Conservation (phyloP, 2,888 invertebrate species). For the Aspidapion aeneum region DNA sequence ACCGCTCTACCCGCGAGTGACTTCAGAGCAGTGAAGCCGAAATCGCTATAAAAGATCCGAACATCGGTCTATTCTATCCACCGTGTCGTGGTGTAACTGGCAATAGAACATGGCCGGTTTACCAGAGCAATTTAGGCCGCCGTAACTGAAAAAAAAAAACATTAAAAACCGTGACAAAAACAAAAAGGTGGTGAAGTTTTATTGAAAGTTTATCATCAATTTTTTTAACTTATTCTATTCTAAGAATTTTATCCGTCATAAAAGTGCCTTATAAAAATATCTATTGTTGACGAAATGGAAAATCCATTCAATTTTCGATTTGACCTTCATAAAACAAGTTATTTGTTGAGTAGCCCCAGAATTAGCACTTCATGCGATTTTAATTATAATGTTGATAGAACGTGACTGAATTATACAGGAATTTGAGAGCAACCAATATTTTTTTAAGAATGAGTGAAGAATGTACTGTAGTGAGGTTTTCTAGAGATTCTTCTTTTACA, state of each 20-base stretch:
- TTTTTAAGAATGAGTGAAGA: constrained; percentile 45
- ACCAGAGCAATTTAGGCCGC: background rate
- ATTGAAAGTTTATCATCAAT: background rate
- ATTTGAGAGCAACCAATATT: too few relatives aligned
- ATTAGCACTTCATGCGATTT: background rate
- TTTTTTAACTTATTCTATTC: background rate
- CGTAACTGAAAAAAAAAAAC: background rate
- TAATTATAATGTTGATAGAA: background rate
- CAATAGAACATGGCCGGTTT: background rate
- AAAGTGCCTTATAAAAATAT: background rate
- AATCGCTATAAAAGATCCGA: too few relatives aligned
- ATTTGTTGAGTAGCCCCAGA: background rate
- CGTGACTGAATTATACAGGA: background rate
- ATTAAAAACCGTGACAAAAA: background rate
- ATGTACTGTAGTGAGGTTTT: constrained; percentile 48
- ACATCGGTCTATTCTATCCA: too few relatives aligned
- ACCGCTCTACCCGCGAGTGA: too few relatives aligned
- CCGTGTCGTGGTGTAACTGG: background rate
- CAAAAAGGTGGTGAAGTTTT: background rate
- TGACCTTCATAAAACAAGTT: background rate
- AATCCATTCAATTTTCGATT: background rate
- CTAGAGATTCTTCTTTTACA: constrained; percentile 45
- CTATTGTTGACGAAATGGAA: background rate
- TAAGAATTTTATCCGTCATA: background rate
- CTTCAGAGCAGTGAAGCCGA: too few relatives aligned